These are phyloP conservation scores for Larimichthys crocea DNA, from an alignment of 2,113 vertebrate genomes.

Conservation along the genomic window DNA sequence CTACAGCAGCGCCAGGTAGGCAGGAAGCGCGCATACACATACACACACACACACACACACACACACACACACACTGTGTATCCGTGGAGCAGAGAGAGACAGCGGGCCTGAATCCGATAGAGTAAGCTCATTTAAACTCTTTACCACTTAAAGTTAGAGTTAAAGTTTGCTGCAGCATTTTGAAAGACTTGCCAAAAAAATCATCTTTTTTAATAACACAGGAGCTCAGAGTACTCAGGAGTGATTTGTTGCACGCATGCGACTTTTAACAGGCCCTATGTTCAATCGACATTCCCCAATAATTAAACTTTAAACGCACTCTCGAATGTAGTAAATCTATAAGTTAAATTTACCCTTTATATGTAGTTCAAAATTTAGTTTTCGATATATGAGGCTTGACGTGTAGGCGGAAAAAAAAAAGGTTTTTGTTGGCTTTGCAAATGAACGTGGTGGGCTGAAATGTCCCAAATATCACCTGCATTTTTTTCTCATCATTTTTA, in stretches of 20 bases:
- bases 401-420: no score
- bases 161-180: not conserved
- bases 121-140: constrained; percentile 29
- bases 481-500: not conserved
- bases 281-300: not conserved
- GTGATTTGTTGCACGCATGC: not conserved
- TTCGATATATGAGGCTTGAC: not conserved
- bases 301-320: not conserved
- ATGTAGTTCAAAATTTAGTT: no score
- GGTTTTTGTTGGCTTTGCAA: not conserved
- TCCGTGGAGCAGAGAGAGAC: constrained; percentile 34
- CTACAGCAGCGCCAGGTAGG: constrained; percentile 55
- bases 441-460: not conserved
- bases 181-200: not conserved
- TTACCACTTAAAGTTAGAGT: not conserved
- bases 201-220: not conserved
- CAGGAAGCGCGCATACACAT: constrained; percentile 24
- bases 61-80: not conserved
- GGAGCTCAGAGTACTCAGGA: not conserved
- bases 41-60: not conserved
- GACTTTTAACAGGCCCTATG: not conserved
- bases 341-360: not conserved
- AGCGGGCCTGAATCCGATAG: constrained; percentile 47
- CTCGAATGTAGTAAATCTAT: not conserved
- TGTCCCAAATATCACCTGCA: not conserved